Evolutionary conservation across 2,797 vertebrate genomes (phyloP).

Genomic region (Pogonophryne albipinna): DNA sequence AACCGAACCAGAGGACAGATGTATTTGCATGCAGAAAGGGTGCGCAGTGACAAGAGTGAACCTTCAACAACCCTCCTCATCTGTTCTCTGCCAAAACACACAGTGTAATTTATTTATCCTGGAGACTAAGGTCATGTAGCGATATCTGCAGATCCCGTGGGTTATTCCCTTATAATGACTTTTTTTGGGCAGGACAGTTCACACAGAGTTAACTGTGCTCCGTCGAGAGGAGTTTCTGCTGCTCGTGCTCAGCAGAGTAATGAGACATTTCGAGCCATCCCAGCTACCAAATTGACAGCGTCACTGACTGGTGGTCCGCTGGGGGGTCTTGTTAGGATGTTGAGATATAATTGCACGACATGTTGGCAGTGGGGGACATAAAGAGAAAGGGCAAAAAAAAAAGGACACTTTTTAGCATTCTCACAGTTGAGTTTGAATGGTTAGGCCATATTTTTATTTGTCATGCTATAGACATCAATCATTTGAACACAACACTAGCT

Average conservation of each 20-base stretch:
- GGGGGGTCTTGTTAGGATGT: constrained; percentile 80
- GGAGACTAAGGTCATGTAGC: constrained; percentile 45
- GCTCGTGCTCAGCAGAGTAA: constrained; percentile 67
- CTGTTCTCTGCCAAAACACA: constrained; percentile 33
- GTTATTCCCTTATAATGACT: constrained; percentile 70
- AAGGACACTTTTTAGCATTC: constrained; percentile 26
- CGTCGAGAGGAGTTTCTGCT: constrained; percentile 47
- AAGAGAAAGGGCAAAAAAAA: constrained; percentile 54
- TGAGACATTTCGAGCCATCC: constrained; percentile 76
- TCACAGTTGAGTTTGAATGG: constrained; percentile 6
- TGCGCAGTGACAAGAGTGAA: constrained; percentile 10
- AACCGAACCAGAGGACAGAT: neutral
- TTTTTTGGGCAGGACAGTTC: constrained; percentile 48
- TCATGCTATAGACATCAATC: constrained; percentile 12
- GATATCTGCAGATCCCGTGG: constrained; percentile 52
- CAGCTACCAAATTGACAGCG: constrained; percentile 71
- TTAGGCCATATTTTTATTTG: constrained; percentile 20
- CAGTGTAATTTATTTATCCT: constrained; percentile 65
- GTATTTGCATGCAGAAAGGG: constrained; percentile 9
- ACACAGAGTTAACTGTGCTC: constrained; percentile 46
- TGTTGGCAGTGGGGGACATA: constrained; percentile 47
- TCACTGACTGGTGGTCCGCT: constrained; percentile 67
- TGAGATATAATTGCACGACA: constrained; percentile 75
- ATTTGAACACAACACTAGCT: constrained; percentile 17
- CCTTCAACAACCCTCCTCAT: constrained; percentile 12